Evolutionary conservation across 1,140 invertebrate species (phyloP).

Genomic region (Drosophila kanapiae): DNA sequence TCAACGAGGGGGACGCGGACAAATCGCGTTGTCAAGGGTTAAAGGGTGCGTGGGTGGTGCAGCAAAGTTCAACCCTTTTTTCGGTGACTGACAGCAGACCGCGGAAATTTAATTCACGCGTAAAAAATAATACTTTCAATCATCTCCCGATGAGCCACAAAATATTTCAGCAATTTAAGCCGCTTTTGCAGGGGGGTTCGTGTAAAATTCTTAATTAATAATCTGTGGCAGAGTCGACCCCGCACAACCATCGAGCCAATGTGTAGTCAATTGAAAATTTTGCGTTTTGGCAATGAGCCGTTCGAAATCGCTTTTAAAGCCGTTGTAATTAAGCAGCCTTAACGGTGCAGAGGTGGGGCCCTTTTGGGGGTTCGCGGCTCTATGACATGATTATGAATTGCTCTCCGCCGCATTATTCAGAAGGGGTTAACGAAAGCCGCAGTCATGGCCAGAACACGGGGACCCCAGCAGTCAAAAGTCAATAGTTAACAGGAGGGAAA

Average conservation of each 20-base stretch:
- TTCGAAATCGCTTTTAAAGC: constrained; percentile 80
- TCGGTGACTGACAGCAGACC: constrained; percentile 49
- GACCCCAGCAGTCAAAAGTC: constrained; percentile 61
- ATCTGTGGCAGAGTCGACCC: constrained; percentile 59
- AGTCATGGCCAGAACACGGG: constrained; percentile 35
- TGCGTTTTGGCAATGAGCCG: constrained; percentile 78
- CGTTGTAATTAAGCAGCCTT: constrained; percentile 79
- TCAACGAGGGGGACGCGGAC: constrained; percentile 20
- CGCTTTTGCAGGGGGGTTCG: constrained; percentile 56
- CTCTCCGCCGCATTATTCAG: constrained; percentile 45
- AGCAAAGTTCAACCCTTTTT: constrained; percentile 58
- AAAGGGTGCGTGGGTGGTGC: constrained; percentile 7
- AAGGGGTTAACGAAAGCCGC: constrained; percentile 71
- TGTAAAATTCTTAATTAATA: constrained; percentile 83
- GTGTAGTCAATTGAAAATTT: constrained; percentile 82
- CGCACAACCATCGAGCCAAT: constrained; percentile 16
- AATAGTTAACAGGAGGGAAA: constrained; percentile 58
- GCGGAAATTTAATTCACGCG: constrained; percentile 81
- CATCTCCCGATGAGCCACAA: constrained; percentile 77
- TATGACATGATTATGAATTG: constrained; percentile 84
- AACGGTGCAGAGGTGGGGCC: constrained; percentile 32
- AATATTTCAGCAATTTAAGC: constrained; percentile 81
- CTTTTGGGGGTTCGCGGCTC: constrained; percentile 45
- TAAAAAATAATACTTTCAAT: constrained; percentile 78
- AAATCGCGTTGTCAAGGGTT: constrained; percentile 25